phyloP scores from a whole-genome alignment of 1,140 invertebrate species.

The Cotesia chilonis region DNA sequence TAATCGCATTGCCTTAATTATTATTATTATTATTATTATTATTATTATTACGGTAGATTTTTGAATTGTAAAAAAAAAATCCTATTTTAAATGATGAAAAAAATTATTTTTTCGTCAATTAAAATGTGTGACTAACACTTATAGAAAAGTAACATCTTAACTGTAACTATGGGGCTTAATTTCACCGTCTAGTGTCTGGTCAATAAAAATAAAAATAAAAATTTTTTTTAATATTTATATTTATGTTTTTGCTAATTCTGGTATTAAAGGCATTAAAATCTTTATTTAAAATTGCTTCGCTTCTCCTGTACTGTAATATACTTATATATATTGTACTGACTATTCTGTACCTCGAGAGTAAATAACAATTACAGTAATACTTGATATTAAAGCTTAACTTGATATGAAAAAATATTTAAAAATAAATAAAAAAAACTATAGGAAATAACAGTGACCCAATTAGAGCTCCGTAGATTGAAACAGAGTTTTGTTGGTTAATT shows the following conservation, averaged over 20 bases:
- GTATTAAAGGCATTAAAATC: slow-evolving; percentile 11
- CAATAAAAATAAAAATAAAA: too few species aligned
- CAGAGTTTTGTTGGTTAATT: slow-evolving; percentile 3
- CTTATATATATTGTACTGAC: too few species aligned
- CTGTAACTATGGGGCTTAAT: neutral
- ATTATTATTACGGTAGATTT: too few species aligned
- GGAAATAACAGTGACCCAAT: slow-evolving; percentile 29
- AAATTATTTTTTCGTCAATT: too few species aligned
- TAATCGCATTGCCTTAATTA: too few species aligned
- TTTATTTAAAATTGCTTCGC: slow-evolving; percentile 17
- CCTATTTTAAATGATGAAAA: too few species aligned
- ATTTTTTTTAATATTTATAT: neutral
- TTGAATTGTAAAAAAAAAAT: too few species aligned
- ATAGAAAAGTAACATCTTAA: neutral
- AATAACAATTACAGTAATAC: slow-evolving; percentile 16
- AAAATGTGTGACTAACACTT: neutral
- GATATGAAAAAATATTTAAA: neutral
- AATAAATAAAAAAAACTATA: neutral
- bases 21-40: too few species aligned
- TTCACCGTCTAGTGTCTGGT: neutral
- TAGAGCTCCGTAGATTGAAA: slow-evolving; percentile 19
- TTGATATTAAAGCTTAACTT: neutral
- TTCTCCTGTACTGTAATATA: neutral
- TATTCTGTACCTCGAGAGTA: slow-evolving; percentile 7
- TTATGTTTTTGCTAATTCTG: neutral